phyloP scores from a whole-genome alignment of 2,113 vertebrate species.

The Progne subis region DNA sequence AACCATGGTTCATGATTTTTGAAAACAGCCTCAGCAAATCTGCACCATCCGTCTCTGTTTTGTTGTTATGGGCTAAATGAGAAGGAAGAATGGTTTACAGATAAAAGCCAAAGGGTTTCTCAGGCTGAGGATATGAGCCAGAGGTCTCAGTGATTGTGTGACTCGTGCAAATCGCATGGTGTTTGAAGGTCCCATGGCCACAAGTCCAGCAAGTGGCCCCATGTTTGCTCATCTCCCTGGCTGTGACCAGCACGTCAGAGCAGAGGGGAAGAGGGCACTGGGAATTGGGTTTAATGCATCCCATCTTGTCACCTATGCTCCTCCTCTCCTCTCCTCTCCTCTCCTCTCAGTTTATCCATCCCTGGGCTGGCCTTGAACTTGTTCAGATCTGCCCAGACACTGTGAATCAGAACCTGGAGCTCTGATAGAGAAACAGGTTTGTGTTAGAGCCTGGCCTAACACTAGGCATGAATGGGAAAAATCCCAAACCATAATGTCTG shows the following conservation, averaged over 20 bases:
- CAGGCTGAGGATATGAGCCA: not conserved
- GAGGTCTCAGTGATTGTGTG: not conserved
- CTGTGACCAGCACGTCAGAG: rapidly evolving
- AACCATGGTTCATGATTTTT: not conserved
- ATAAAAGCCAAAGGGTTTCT: not conserved
- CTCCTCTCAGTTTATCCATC: not conserved
- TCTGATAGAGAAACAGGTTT: not conserved
- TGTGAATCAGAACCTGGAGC: not conserved
- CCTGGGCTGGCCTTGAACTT: not conserved
- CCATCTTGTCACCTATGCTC: not conserved
- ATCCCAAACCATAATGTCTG: not conserved
- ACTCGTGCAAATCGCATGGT: not conserved
- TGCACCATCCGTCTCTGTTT: not conserved
- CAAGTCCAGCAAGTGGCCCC: not conserved
- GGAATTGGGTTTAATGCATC: not conserved
- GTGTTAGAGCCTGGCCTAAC: not conserved
- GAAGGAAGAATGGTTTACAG: not conserved
- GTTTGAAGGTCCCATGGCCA: not conserved
- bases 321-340: not conserved
- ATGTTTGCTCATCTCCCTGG: not conserved
- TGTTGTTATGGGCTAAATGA: not conserved
- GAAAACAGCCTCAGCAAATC: not conserved
- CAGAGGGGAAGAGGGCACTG: not conserved
- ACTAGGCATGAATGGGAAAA: not conserved
- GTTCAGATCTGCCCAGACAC: not conserved